Base-by-base conservation (phyloP, 2,797 vertebrate species). In the Malacoraja senta region DNA sequence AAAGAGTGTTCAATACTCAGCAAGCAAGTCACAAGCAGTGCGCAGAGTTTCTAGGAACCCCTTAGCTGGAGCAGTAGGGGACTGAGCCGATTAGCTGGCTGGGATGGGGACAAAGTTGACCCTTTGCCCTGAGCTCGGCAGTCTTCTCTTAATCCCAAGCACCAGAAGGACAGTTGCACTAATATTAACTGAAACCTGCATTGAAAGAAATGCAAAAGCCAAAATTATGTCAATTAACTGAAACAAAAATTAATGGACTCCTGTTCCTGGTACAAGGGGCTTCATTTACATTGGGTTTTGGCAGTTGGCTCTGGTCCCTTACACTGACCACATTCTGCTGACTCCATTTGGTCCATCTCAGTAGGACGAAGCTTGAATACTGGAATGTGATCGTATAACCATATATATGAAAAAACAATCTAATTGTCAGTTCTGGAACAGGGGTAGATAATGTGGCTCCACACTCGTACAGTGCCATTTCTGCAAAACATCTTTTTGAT, bases 121-220 rank as follows among this genome's bases (percentile, higher is more conserved):
- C 84, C 63, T 68, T 2, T 88, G 84, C 84, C 61, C 84, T 68
- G 63, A n/a, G 8, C 84, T 63, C 84, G 19, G 84, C 84, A 88
- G n/a, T 21, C 68, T 68, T 65, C 84, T 35, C 17, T 65, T 65
- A 65, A 88, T 88, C 84, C 61, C 35, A 68, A 88, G 17, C 15
- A 32, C 61, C 84, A 88, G 19, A 88, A 65, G 61, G 84, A 35
- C 63, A 68, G 84, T 68, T 88, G 61, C 84, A 88, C 17, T 68
- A 68, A 68, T 88, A 88, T 88, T 88, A 65, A n/a, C 84, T 88
- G 84, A 88, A 65, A 88, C 65, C 32, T 68, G 84, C n/a, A 8
- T 35, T 68, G 84, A 88, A 88, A 83, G 35, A 65, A 88, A 35
- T 68, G 83, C 58, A 32, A 63, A 84, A 65, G 44, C 83, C 84